Evolutionary conservation across 2,888 invertebrate genomes (phyloP), one percentile per base, ranked within the genome.

Genomic region (Ormyrus labotus): DNA sequence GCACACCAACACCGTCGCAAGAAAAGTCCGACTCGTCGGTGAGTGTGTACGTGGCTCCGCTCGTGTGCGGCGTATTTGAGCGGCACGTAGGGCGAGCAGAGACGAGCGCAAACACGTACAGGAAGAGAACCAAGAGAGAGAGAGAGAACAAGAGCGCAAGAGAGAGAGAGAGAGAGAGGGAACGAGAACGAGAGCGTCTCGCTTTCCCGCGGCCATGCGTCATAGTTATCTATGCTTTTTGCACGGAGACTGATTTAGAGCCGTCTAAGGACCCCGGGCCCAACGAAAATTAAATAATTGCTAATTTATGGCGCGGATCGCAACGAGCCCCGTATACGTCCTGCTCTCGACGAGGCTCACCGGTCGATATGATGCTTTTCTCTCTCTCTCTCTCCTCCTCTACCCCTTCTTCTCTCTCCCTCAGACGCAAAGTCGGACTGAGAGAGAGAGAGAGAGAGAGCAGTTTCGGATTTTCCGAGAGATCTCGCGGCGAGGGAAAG

Each of bases 171-270:
- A 72, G 60, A 61, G 60, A 50, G 68, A 60, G 70, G 50, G 78
- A 64, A 77, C 63, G 85, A 84, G 84, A 85, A 86, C 85, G 85
- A 86, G 87, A 86, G 88, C 87, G 86, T 88, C 87, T 88, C 89
- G 87, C 89, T 89, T 88, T 88, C 87, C 87, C 87, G 87, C 86
- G 86, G 90, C 89, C 88, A 90, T 90, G 89, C 89, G 90, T 90
- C 90, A 90, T 90, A 90, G 90, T 90, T 90, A 90, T 90, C 90
- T 90, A 90, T 90, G 90, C 90, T 90, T 90, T 90, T 90, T 90
- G 90, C 89, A 85, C 88, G 89, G 89, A 90, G 89, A 90, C 90
- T 90, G 90, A 90, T 90, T 90, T 90, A 90, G 90, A 90, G 90
- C 90, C 89, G 90, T 90, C 90, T 90, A 90, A 90, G 90, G 90